A percentile compares a stretch with the other conserved stretches of the same genome.
Evolutionary conservation across 2,888 invertebrate species (phyloP).

Genomic region (Cataglyphis rosenhaueri): DNA sequence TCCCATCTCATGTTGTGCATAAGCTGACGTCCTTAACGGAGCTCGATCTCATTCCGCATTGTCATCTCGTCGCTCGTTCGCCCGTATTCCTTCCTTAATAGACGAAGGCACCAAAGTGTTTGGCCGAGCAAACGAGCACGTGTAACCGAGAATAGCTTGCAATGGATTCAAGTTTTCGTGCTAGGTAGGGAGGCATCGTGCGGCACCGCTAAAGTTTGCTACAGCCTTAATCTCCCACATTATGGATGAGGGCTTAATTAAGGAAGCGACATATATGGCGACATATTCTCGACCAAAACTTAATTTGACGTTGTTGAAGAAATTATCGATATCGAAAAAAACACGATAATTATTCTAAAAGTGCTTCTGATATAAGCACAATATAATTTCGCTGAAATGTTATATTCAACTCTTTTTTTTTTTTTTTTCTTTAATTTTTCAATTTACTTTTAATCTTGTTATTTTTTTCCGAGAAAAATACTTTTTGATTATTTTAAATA

Average conservation of each 20-base stretch:
- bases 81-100: slow-evolving; percentile 46
- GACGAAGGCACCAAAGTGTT: slow-evolving; percentile 59
- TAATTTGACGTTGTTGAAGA: background rate
- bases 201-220: slow-evolving; percentile 67
- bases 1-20: slow-evolving; percentile 39
- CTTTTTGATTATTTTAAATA: background rate
- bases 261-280: slow-evolving; percentile 80
- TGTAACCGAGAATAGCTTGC: slow-evolving; percentile 43
- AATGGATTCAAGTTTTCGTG: slow-evolving; percentile 59
- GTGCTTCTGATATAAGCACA: background rate
- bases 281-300: slow-evolving; percentile 54
- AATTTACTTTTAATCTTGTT: background rate
- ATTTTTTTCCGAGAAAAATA: background rate
- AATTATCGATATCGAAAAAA: slow-evolving; percentile 5
- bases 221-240: slow-evolving; percentile 69
- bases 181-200: slow-evolving; percentile 47
- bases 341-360: slow-evolving; percentile 1
- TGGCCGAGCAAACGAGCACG: slow-evolving; percentile 55
- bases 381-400: background rate
- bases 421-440: background rate
- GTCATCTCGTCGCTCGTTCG: slow-evolving; percentile 56
- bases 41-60: slow-evolving; percentile 54
- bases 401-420: background rate
- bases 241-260: slow-evolving; percentile 82
- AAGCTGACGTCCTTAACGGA: slow-evolving; percentile 42